Evolutionary conservation across 2,797 vertebrate species (phyloP).

Genomic region (Emydoidea blandingii): DNA sequence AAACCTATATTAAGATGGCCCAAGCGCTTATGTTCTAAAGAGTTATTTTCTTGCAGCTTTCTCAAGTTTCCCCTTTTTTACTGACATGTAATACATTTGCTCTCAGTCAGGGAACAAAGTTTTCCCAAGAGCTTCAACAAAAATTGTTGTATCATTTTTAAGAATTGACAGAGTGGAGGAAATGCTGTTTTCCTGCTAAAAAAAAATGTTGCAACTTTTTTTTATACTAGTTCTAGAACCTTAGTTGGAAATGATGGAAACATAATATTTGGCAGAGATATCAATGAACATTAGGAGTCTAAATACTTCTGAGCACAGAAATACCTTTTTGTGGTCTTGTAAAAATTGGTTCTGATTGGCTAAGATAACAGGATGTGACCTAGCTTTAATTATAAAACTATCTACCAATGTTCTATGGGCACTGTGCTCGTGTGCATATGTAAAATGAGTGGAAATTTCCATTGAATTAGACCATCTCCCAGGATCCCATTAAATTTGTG

Average conservation of each 20-base stretch:
- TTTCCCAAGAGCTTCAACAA: not conserved
- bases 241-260: not conserved
- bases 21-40: not conserved
- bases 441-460: not conserved
- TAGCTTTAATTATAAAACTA: not conserved
- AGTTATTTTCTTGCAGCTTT: fast-evolving
- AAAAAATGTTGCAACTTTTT: not conserved
- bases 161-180: not conserved
- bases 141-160: not conserved
- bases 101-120: not conserved
- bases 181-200: not conserved
- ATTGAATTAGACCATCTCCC: not conserved
- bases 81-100: not conserved
- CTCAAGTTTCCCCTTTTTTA: not conserved
- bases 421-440: not conserved
- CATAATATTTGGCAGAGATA: not conserved
- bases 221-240: not conserved
- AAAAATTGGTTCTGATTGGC: not conserved
- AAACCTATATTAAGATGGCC: not conserved
- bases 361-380: not conserved
- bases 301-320: not conserved
- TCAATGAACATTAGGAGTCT: not conserved
- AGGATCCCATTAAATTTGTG: not conserved
- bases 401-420: not conserved
- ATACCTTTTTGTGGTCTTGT: not conserved